These are phyloP conservation scores for Chrysopa pallens DNA, from an alignment of 1,140 invertebrate species.

Conservation along the genomic window DNA sequence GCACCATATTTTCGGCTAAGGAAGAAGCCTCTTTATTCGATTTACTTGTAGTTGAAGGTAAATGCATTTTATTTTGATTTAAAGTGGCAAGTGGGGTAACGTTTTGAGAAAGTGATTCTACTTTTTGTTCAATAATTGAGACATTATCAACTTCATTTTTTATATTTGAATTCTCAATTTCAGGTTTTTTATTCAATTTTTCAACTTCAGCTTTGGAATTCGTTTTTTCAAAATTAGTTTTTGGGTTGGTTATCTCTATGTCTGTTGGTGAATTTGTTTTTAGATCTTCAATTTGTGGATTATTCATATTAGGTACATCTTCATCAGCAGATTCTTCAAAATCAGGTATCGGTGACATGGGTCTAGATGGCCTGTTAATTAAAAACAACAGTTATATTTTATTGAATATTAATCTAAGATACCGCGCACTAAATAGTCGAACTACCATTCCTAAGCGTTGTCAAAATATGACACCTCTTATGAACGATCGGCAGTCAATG, in stretches of 20 bases:
- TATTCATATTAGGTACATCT: no score
- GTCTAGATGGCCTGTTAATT: conserved; percentile 41
- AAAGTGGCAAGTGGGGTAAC: conserved; percentile 1
- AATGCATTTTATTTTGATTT: not conserved
- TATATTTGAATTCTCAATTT: not conserved
- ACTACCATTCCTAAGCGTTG: no score
- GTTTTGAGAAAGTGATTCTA: no score
- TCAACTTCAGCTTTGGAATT: conserved; percentile 10
- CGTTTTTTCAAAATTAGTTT: conserved; percentile 16
- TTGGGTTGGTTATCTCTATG: conserved; percentile 8
- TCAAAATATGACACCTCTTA: no score
- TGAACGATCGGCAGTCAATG: no score
- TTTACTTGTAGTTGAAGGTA: conserved; percentile 20
- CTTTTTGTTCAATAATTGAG: conserved; percentile 6
- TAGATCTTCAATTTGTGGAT: no score
- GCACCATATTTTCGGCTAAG: conserved; percentile 23
- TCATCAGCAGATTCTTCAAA: conserved; percentile 25
- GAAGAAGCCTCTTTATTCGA: no score
- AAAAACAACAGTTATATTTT: no score
- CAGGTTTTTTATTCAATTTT: conserved; percentile 5
- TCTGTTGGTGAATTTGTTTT: no score
- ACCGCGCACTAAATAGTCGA: no score
- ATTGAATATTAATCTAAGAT: no score
- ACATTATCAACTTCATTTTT: not conserved
- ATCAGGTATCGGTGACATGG: conserved; percentile 60